Percentiles rank a stretch among this genome's conserved stretches.
phyloP scores from a whole-genome alignment of 2,888 invertebrate species.

The Melanostoma mellinum region DNA sequence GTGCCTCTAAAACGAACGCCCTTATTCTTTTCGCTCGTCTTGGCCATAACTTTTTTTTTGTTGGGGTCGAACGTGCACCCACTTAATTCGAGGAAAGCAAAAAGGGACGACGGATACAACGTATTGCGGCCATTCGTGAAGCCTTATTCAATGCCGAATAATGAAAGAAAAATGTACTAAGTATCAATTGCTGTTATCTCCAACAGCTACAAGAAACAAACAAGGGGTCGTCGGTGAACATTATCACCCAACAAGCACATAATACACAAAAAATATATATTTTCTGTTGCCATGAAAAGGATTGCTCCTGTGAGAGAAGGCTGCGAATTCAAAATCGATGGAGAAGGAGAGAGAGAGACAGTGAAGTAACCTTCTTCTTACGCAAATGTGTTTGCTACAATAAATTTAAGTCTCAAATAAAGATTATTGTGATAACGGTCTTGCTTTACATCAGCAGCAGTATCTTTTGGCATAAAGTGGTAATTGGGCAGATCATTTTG shows the following conservation, averaged over 20 bases:
- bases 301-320: neutral
- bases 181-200: slow-evolving; percentile 41
- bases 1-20: too few species aligned
- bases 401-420: slow-evolving; percentile 32
- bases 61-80: neutral
- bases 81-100: neutral
- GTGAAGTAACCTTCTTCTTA: slow-evolving; percentile 2
- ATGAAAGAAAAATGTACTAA: slow-evolving; percentile 40
- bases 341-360: slow-evolving; percentile 3
- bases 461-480: slow-evolving; percentile 23
- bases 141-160: slow-evolving; percentile 20
- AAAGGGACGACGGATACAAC: slow-evolving; percentile 19
- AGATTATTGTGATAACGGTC: slow-evolving; percentile 25
- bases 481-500: slow-evolving; percentile 23
- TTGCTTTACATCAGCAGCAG: slow-evolving; percentile 8
- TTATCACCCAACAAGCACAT: slow-evolving; percentile 20
- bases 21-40: too few species aligned
- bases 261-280: slow-evolving; percentile 14
- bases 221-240: slow-evolving; percentile 2
- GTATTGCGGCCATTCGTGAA: slow-evolving; percentile 25
- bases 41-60: too few species aligned
- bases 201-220: neutral
- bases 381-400: slow-evolving; percentile 18
- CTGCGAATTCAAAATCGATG: neutral
- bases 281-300: slow-evolving; percentile 8